phyloP scores from a whole-genome alignment of 92 coral and sea anemone species.

The Montipora capitata region DNA sequence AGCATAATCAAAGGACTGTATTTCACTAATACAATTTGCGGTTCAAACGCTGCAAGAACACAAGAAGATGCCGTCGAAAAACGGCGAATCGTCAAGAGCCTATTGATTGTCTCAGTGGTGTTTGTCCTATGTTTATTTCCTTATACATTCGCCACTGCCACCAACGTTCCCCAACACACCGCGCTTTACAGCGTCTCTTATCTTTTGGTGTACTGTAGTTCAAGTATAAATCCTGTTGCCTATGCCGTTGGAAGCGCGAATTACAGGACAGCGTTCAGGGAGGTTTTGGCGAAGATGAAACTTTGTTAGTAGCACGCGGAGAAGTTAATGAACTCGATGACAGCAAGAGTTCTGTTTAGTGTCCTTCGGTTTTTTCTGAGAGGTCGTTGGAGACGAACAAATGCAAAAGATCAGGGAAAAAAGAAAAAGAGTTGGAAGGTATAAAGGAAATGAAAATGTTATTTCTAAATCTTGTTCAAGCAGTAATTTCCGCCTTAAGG shows the following conservation, averaged over 20 bases:
- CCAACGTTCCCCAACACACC: constrained; percentile 31
- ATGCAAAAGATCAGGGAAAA: no score
- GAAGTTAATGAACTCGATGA: neutral
- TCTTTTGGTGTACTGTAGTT: constrained; percentile 78
- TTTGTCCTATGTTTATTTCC: constrained; percentile 86
- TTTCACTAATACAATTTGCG: constrained; percentile 84
- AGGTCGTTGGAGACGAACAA: no score
- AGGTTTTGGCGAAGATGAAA: constrained; percentile 35
- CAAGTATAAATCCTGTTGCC: constrained; percentile 77
- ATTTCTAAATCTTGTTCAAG: no score
- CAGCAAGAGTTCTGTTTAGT: no score
- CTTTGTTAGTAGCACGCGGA: neutral
- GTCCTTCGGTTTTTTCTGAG: no score
- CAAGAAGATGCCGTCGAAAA: constrained; percentile 65
- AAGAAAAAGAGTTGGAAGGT: no score
- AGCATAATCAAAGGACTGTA: constrained; percentile 84
- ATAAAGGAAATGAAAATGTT: no score
- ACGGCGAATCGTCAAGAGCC: constrained; percentile 79
- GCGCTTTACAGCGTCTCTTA: constrained; percentile 59
- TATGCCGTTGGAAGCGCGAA: constrained; percentile 84
- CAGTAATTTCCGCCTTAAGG: no score
- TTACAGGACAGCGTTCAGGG: constrained; percentile 78
- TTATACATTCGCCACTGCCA: constrained; percentile 60
- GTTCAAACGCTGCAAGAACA: constrained; percentile 18
- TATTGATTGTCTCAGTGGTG: constrained; percentile 75